A percentile compares a stretch with the other conserved stretches of the same genome.
These are phyloP conservation scores for Peromyscus aztecus DNA, from an alignment of 2,797 vertebrate species.

Conservation along the genomic window DNA sequence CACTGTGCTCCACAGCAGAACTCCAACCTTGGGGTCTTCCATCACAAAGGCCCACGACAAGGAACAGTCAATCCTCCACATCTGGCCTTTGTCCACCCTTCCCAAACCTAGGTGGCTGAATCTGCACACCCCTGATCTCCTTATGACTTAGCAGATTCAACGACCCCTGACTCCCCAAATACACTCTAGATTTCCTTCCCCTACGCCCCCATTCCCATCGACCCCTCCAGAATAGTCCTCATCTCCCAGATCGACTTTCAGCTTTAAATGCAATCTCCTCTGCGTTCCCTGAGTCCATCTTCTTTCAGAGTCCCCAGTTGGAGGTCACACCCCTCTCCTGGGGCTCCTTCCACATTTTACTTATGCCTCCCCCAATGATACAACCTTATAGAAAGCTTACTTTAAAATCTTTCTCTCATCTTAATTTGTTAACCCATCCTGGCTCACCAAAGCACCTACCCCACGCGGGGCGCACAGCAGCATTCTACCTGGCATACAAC, in stretches of 20 bases:
- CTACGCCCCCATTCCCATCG: background rate
- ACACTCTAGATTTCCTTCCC: background rate
- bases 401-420: background rate
- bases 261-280: background rate
- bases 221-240: background rate
- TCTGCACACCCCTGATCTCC: background rate
- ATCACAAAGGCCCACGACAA: background rate
- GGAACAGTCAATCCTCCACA: background rate
- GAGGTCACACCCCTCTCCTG: background rate
- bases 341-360: background rate
- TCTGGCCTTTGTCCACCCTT: background rate
- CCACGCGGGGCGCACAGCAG: background rate
- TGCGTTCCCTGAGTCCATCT: background rate
- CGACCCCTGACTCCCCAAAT: background rate
- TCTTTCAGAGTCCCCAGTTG: background rate
- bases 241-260: background rate
- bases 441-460: background rate
- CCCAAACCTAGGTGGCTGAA: background rate
- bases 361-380: conserved; percentile 11
- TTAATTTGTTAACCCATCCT: background rate
- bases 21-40: background rate
- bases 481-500: background rate
- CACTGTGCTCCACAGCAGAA: background rate
- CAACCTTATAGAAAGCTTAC: background rate
- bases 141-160: background rate